Base-by-base conservation (phyloP, 2,888 invertebrate genomes). In the Drosophila mayaguana region DNA sequence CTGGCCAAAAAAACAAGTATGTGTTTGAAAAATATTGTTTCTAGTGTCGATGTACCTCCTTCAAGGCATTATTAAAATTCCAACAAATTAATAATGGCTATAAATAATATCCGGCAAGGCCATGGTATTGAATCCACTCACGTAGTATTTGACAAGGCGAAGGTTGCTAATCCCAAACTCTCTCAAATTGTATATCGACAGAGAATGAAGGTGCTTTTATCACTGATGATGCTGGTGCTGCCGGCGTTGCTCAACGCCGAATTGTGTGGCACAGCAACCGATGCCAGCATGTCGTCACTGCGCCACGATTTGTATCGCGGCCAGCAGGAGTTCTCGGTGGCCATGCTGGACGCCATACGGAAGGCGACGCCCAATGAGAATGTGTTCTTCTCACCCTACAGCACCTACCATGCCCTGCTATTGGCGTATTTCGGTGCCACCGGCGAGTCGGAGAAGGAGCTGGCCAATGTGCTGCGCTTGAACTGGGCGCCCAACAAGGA, bases 301-400 rank as follows among this genome's bases (percentile, higher is more conserved):
- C 42, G 61, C 0, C 4, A 53, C 7, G 86, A 90, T 40, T 89
- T 97, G 28, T 94, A 94, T 76, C 92, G 93, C 1, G 95, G 95
- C 0, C 94, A 95, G 82, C 94, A 95, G 83, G 94, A 94, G 62
- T 97, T 97, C 89, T 95, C 96, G 0, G 92, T 97, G 59, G 94
- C 95, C 54, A 93, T 96, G 60, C 93, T 97, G 82, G 95, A 95
- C 76, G 94, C 95, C 20, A 95, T 96, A 75, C 95, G 96, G 78
- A 93, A 94, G 63, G 94, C 94, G 20, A 94, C 95, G 75, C 95
- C 95, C 0, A 93, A 94, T 46, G 96, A 96, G 79, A 97, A 97
- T 91, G 93, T 97, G 45, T 97, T 98, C 94, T 97, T 97, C 92
- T 97, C 97, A 8, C 97, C 97, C 0, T 96, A 96, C 93, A 97